These are phyloP conservation scores for Coturnix japonica DNA, from an alignment of 2,113 vertebrate genomes.

Conservation along the genomic window DNA sequence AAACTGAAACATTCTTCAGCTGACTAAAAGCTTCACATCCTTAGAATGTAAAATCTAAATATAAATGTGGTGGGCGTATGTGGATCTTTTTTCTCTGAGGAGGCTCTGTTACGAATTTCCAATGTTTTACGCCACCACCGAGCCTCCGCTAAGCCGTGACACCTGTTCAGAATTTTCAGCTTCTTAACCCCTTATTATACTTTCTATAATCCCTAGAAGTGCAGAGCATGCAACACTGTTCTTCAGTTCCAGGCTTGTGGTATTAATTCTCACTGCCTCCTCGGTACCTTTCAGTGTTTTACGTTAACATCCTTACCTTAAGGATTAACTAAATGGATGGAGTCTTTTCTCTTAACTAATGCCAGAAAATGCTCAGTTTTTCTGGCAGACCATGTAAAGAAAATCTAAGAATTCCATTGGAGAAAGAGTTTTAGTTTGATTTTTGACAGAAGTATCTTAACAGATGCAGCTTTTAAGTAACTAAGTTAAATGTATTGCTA, in stretches of 20 bases:
- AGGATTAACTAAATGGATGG: neutral
- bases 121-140: slow-evolving; percentile 58
- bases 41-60: slow-evolving; percentile 61
- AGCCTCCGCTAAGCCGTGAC: slow-evolving; percentile 38
- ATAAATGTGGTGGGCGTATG: slow-evolving; percentile 65
- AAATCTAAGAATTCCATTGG: neutral
- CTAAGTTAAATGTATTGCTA: neutral
- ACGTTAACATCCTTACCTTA: neutral
- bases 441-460: neutral
- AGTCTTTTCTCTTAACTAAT: neutral
- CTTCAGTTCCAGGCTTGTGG: neutral
- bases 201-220: slow-evolving; percentile 1
- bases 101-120: slow-evolving; percentile 67
- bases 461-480: neutral
- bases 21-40: slow-evolving; percentile 53
- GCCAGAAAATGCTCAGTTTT: neutral
- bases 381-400: neutral
- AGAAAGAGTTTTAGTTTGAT: neutral
- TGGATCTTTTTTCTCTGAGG: slow-evolving; percentile 49
- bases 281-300: neutral
- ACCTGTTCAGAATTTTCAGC: slow-evolving; percentile 70
- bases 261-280: neutral
- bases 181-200: slow-evolving; percentile 58
- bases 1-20: neutral
- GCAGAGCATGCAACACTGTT: neutral